Conservation (phyloP, 2,888 invertebrate genomes). For the Falcaria lacertinaria region DNA sequence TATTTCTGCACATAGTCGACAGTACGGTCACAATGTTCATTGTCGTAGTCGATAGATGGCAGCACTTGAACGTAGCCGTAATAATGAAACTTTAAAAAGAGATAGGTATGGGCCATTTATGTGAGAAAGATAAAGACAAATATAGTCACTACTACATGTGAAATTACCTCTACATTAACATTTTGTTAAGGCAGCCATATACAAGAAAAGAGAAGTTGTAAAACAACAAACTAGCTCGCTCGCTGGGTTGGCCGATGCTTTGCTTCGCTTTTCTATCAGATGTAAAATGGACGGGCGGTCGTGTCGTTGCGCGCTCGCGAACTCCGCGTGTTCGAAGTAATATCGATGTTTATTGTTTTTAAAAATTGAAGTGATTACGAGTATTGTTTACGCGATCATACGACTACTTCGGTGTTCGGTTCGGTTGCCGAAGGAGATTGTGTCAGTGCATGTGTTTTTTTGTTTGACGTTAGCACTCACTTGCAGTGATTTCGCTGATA, state of each 20-base stretch:
- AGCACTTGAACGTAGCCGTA: neutral
- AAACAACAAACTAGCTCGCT: constrained; percentile 78
- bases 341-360: constrained; percentile 74
- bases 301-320: constrained; percentile 70
- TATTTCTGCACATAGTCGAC: too few species aligned
- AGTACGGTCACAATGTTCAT: too few species aligned
- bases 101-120: constrained; percentile 24
- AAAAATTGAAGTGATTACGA: constrained; percentile 68
- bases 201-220: constrained; percentile 79
- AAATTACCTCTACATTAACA: constrained; percentile 43
- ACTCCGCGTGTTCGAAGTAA: constrained; percentile 74
- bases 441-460: constrained; percentile 73
- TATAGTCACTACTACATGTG: constrained; percentile 39
- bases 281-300: constrained; percentile 78
- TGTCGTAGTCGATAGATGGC: neutral
- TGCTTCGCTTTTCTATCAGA: constrained; percentile 76
- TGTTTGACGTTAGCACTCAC: constrained; percentile 71
- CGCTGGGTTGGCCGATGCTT: constrained; percentile 45
- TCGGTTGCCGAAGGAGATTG: constrained; percentile 68
- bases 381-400: constrained; percentile 72
- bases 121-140: constrained; percentile 29
- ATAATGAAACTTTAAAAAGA: constrained; percentile 48
- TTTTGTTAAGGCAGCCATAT: constrained; percentile 46
- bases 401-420: constrained; percentile 69
- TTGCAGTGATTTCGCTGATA: constrained; percentile 78